Percentiles rank a stretch among this genome's conserved stretches.
phyloP scores from a whole-genome alignment of 2,797 vertebrate genomes.

The Cirrhinus mrigala region DNA sequence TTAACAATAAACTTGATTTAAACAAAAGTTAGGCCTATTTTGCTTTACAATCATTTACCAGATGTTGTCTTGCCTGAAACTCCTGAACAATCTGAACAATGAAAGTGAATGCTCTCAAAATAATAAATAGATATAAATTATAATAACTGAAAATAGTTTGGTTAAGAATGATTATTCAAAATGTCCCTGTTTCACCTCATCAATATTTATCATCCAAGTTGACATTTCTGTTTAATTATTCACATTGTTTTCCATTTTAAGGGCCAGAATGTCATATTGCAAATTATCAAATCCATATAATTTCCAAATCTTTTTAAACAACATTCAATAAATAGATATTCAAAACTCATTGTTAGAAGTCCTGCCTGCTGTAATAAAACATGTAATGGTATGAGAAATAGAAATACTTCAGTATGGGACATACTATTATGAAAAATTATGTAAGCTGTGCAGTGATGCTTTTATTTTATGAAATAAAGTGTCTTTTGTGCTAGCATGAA shows the following conservation, averaged over 20 bases:
- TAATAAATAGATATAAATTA: not conserved
- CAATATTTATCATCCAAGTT: not conserved
- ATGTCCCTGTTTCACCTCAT: not conserved
- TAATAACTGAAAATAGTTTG: not conserved
- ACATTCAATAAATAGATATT: not conserved
- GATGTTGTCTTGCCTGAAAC: not conserved
- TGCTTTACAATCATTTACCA: not conserved
- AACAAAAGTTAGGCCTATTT: not conserved
- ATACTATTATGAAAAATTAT: not conserved
- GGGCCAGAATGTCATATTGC: not conserved
- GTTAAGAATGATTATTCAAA: not conserved
- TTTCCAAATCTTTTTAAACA: not conserved
- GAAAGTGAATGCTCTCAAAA: not conserved
- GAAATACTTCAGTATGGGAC: not conserved
- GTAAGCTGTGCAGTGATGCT: not conserved
- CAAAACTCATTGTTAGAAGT: not conserved
- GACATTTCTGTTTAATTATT: conserved; percentile 26
- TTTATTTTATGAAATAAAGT: not conserved
- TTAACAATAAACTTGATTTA: not conserved
- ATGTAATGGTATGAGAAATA: not conserved
- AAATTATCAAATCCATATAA: not conserved
- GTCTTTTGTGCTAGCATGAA: not conserved
- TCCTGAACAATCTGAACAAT: not conserved
- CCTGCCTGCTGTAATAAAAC: not conserved
- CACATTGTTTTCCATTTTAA: not conserved